Conservation (phyloP, 2,797 vertebrate species). For the Monodelphis domestica region DNA sequence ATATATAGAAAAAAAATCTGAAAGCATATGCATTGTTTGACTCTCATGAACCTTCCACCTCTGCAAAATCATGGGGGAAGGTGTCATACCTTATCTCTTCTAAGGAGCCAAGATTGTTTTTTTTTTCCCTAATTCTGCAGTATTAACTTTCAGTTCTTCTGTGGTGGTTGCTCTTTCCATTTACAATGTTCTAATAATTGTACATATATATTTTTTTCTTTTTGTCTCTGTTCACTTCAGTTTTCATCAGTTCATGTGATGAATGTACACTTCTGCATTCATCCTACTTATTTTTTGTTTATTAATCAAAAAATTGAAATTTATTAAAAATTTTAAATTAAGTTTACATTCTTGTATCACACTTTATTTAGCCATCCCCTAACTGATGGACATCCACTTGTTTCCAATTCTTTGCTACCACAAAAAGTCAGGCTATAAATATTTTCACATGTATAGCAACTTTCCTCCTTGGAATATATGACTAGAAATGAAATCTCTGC, state of each 20-base stretch:
- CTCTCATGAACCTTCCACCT: not conserved
- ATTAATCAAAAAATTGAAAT: too few species aligned
- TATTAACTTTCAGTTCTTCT: not conserved
- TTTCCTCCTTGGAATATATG: not conserved
- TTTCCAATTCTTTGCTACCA: not conserved
- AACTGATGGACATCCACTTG: not conserved
- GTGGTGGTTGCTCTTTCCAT: not conserved
- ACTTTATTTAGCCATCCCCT: not conserved
- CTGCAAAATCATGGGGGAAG: not conserved
- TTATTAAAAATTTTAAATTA: too few species aligned
- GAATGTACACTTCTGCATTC: not conserved
- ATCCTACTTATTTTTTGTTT: not conserved
- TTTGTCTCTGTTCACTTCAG: not conserved
- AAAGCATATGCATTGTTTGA: not conserved
- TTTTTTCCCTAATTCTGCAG: not conserved
- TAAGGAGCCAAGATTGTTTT: not conserved
- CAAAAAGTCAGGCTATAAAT: not conserved
- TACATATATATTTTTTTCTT: not conserved
- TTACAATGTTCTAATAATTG: not conserved
- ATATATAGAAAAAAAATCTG: not conserved
- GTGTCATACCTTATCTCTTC: not conserved
- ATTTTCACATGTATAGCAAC: not conserved
- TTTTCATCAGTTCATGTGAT: not conserved
- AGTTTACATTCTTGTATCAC: not conserved
- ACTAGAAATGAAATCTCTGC: not conserved